Base-by-base conservation (phyloP, 2,888 invertebrate species). In the Ectropis crepuscularia region DNA sequence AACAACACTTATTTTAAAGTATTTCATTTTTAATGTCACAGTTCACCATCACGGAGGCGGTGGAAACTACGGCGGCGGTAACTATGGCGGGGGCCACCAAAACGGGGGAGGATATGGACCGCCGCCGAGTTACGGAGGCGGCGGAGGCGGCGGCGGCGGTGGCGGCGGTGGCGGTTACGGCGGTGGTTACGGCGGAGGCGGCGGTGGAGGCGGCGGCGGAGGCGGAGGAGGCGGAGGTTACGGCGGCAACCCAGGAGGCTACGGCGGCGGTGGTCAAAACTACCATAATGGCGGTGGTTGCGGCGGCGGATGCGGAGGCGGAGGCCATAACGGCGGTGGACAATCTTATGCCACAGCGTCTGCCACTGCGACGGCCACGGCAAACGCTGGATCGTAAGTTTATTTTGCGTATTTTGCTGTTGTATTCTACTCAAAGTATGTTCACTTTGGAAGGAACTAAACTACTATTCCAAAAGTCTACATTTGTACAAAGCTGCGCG, bases 161-260 rank as follows among this genome's bases (percentile, higher is more conserved):
- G 74, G 75, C 0, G 72, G 64, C 8, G 71, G 73, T 5, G 72
- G 75, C 6, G 69, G 71, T 0, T 39, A 67, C 28, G 71, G 72
- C 4, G 69, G 72, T 6, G 70, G 71, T 6, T 69, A 71, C 8
- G 71, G 70, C 28, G 70, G 72, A 0, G 73, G 73, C 5, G 70
- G 73, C 7, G 71, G 71, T 12, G 72, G 74, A 0, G 69, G 69
- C 0, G 5, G 73, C 2, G 64, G 70, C 8, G 74, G 75, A 0
- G 68, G 73, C 6, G 70, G 73, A 0, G 57, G 71, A 6, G 74
- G 75, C 0, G 72, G 75, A 0, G 73, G 76, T 2, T 65, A 72
- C 6, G 71, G 73, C 6, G 65, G 72, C 6, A 63, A 67, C 4
- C 69, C 70, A 0, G 72, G 74, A 8, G 70, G 72, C 6, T 71